phyloP scores from a whole-genome alignment of 2,888 invertebrate species.

The Teinopalpus imperialis region DNA sequence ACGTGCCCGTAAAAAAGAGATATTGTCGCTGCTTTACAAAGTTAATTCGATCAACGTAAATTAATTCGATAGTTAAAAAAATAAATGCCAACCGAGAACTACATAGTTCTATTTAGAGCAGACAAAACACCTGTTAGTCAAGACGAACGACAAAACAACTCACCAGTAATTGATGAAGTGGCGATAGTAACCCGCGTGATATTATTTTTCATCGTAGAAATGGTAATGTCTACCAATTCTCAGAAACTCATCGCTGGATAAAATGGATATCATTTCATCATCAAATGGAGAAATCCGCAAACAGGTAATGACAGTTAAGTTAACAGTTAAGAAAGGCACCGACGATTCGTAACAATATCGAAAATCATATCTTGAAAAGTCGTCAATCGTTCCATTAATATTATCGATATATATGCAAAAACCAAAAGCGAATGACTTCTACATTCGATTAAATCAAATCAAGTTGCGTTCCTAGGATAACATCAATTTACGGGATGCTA shows the following conservation, averaged over 20 bases:
- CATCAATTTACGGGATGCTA: neutral
- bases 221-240: too few relatives aligned
- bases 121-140: neutral
- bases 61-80: neutral
- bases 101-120: neutral
- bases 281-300: neutral
- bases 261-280: neutral
- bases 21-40: neutral
- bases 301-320: neutral
- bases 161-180: neutral
- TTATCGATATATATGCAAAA: neutral
- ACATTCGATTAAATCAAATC: neutral
- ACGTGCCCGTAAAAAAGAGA: neutral
- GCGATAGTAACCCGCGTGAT: neutral
- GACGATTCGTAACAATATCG: neutral
- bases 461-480: neutral
- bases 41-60: neutral
- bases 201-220: too few relatives aligned
- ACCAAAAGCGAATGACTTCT: neutral
- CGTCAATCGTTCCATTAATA: conserved; percentile 1
- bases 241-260: too few relatives aligned
- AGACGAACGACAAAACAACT: neutral
- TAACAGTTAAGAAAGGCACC: neutral
- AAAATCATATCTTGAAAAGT: too few relatives aligned
- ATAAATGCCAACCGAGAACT: neutral